Evolutionary conservation across 2,797 vertebrate genomes (phyloP), one percentile per base, ranked within the genome.

Genomic region (Moxostoma hubbsi): DNA sequence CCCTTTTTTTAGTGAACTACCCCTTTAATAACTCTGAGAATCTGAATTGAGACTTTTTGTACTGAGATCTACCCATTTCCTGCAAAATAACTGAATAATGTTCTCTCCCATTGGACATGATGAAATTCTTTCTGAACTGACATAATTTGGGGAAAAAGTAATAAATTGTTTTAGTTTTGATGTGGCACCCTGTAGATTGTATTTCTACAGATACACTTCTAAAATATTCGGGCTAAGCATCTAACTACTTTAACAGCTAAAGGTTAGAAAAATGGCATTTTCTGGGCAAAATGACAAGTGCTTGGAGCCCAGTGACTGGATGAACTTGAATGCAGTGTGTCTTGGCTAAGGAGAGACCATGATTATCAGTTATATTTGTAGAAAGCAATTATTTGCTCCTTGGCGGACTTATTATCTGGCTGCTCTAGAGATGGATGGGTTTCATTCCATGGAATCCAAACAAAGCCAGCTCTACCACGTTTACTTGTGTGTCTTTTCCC

Each of bases 321-420:
- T 85, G 88, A 91, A 90, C 88, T 7, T 70, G 74, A 76, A 12
- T 46, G 0, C 66, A 91, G 90, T 92, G 88, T 93, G 83, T 92
- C 80, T 94, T 93, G 91, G 92, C 91, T 78, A 83, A 76, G 63
- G 75, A 7, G 46, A 89, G 88, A 83, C 85, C 1, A 88, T 92
- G 89, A 93, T 93, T 93, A 92, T 89, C 84, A 88, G 91, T 93
- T 93, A 88, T 92, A 91, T 93, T 93, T 94, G 89, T 88, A 87
- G 88, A 91, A 36, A 90, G 89, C 89, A 88, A 87, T 90, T 83
- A 88, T 92, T 93, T 92, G 81, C 86, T 90, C 85, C 87, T 82
- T 86, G 85, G 84, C 77, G 43, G 86, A 76, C 85, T 84, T 83
- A 86, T 86, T 89, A 89, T 90, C 82, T 86, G 84, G 88, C 89